Conservation (phyloP, 2,797 vertebrate genomes). For the Enteromius viviparus region DNA sequence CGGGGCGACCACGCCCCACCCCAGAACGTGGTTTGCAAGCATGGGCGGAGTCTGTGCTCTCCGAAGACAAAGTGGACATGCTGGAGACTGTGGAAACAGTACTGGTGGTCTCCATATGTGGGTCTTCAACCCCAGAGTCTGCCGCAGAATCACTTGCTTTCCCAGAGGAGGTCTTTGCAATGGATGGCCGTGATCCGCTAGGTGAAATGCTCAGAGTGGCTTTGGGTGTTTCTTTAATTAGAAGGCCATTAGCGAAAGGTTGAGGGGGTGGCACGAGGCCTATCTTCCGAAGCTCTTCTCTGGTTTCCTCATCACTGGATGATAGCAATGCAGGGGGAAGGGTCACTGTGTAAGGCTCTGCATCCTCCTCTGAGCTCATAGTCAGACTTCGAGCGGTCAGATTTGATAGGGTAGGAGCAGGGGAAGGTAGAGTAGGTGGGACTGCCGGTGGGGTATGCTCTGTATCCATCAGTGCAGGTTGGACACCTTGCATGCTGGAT, state of each 20-base stretch:
- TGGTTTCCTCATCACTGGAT: constrained; percentile 95
- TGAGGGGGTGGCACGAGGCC: constrained; percentile 93
- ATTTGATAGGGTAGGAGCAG: constrained; percentile 69
- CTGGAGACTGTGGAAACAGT: constrained; percentile 93
- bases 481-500: constrained; percentile 54
- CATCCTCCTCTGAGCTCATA: constrained; percentile 96
- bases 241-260: constrained; percentile 87
- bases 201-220: constrained; percentile 71
- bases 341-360: constrained; percentile 90
- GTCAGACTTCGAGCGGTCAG: constrained; percentile 81
- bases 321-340: constrained; percentile 92
- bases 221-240: constrained; percentile 79
- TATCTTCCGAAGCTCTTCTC: constrained; percentile 94
- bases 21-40: constrained; percentile 69
- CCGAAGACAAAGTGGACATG: constrained; percentile 94
- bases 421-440: constrained; percentile 74
- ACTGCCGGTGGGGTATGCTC: constrained; percentile 55
- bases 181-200: constrained; percentile 70
- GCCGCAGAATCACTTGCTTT: constrained; percentile 86
- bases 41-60: constrained; percentile 87
- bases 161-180: constrained; percentile 72
- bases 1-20: constrained; percentile 73
- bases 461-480: constrained; percentile 55
- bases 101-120: constrained; percentile 91
- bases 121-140: constrained; percentile 90